Base-by-base conservation (phyloP, 2,888 invertebrate genomes). In the Sphecodes monilicornis region DNA sequence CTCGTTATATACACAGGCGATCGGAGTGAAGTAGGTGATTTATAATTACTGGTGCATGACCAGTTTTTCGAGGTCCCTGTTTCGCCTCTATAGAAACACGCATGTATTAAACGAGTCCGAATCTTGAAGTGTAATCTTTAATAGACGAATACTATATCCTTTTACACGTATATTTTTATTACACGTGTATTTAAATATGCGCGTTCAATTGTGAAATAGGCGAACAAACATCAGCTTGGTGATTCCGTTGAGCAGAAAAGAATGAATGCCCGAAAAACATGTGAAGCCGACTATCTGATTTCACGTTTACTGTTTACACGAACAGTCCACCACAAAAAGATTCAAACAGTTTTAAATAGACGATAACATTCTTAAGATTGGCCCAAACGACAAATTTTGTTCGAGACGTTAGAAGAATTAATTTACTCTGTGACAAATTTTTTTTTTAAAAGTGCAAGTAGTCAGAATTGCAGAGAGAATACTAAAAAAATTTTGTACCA, bases 11-110 rank as follows among this genome's bases (percentile, higher is more conserved):
- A 68, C 60, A 8, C 60, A 0, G 22, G 0, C 36, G 68, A 68
- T 39, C n/a, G 13, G 13, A 39, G 36, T 13, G 39, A 68, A 36
- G 36, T 66, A 66, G 64, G 64, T 66, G 22, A 66, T 66, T 32
- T 66, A 36, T 66, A 66, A 66, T 66, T 66, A 66, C 64, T 36
- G 64, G 64, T 60, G 60, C 60, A 29, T 60, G 60, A 60, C 60
- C 29, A 18, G 6, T 60, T 60, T 29, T 60, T 60, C 29, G 60
- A 60, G 60, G 16, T 18, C 60, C 18, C 60, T 29, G 60, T 16
- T 29, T 3, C 16, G 26, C 26, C 26, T 60, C 13, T 8, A 5
- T 11, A 26, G 13, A 26, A 13, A 57, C 13, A 26, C 57, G n/a
- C 11, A 13, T 3, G 26, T 1, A 1, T 13, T 8, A 8, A 57